Base-by-base conservation (phyloP, 2,113 vertebrate species). In the Mellivora capensis region DNA sequence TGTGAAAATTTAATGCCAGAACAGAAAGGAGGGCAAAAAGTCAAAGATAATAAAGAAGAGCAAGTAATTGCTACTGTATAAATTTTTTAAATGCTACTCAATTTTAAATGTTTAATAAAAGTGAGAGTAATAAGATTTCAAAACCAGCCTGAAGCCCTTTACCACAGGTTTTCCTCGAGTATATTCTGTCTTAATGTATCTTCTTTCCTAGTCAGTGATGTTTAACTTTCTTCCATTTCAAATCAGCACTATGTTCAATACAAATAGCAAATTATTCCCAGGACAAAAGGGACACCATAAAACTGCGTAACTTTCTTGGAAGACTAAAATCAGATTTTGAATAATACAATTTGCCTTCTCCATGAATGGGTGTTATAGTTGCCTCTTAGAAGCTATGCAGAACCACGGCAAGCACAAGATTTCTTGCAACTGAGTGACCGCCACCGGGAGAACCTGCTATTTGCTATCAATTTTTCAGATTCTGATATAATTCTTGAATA, bases 81-180 rank as follows among this genome's bases (percentile, higher is more conserved):
- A 72, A 62, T 69, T 76, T 88, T 69, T 79, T 6, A 95, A 96
- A 76, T 71, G 39, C 77, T 69, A 61, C 25, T 21, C 37, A 81
- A 54, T 86, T 94, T 49, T 81, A 88, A 88, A 94, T 62, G 67
- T 54, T 93, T 82, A 94, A 82, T 91, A 62, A 85, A 91, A 91
- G 69, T 72, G 27, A 86, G 49, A 93, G n/a, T 15, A 91, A 2
- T 57, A 85, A 96, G 79, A 81, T 31, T 97, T 87, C 29, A 76
- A 13, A 14, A 86, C 21, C 17, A 87, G 62, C 52, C 31, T 42
- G 13, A 94, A 74, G 44, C 20, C 74, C 42, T 27, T 42, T 84
- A 84, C 3, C 12, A 14, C 6, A 42, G 47, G 34, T 93, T 82
- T 79, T 52, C 77, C 54, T 93, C 64, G 82, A 42, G 5, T 44